Percentiles rank a stretch among this genome's conserved stretches.
These are phyloP conservation scores for Chrysolina oricalcia DNA, from an alignment of 2,888 invertebrate species.

Conservation along the genomic window DNA sequence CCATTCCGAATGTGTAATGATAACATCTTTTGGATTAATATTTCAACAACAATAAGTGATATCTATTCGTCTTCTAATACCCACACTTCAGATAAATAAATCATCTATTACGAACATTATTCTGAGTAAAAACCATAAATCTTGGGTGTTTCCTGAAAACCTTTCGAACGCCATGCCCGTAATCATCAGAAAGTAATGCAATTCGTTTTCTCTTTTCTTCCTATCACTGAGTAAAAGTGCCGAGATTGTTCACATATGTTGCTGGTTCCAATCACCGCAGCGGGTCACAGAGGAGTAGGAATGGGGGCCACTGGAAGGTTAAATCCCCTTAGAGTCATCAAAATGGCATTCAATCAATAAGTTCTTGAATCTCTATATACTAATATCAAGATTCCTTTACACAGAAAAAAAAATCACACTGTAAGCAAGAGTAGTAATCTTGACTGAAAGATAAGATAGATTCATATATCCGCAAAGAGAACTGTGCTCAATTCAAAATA, in stretches of 20 bases:
- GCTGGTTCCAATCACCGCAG: not conserved
- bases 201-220: not conserved
- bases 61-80: too few relatives aligned
- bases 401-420: too few relatives aligned
- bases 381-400: too few relatives aligned
- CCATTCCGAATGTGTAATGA: too few relatives aligned
- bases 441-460: too few relatives aligned
- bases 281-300: not conserved
- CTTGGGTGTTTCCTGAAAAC: slow-evolving; percentile 1
- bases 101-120: not conserved
- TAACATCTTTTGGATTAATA: too few relatives aligned
- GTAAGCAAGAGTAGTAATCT: too few relatives aligned
- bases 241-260: not conserved
- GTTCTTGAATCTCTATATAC: too few relatives aligned
- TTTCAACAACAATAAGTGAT: too few relatives aligned
- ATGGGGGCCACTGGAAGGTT: not conserved
- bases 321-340: not conserved
- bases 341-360: not conserved
- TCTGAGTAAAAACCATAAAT: not conserved
- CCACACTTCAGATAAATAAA: not conserved
- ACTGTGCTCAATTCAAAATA: too few relatives aligned
- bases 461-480: too few relatives aligned
- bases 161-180: not conserved
- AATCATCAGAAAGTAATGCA: slow-evolving; percentile 11
- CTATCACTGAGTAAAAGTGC: not conserved